These are phyloP conservation scores for Hyposoter dolosus DNA, from an alignment of 2,888 invertebrate genomes.

Conservation along the genomic window DNA sequence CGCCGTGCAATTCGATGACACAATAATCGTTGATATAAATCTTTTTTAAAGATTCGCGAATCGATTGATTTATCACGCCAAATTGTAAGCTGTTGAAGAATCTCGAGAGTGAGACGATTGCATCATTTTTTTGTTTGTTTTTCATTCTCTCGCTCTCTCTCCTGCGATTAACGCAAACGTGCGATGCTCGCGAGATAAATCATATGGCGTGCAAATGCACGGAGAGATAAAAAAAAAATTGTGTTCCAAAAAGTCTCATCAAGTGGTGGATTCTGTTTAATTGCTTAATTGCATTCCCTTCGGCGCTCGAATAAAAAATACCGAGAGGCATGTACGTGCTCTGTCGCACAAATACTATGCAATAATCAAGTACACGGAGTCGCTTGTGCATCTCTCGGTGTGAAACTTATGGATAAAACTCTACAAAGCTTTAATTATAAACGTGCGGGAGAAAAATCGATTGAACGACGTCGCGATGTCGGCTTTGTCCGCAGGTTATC, in stretches of 20 bases:
- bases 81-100: conserved; percentile 52
- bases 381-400: conserved; percentile 14
- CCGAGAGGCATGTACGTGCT: conserved; percentile 21
- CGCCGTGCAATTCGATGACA: conserved; percentile 12
- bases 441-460: conserved; percentile 52
- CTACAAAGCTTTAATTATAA: conserved; percentile 58
- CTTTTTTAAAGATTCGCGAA: conserved; percentile 32
- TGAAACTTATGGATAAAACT: conserved; percentile 33
- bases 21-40: conserved; percentile 33
- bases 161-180: conserved; percentile 46
- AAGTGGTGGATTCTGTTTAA: conserved; percentile 82
- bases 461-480: conserved; percentile 45
- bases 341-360: conserved; percentile 24
- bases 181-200: conserved; percentile 45
- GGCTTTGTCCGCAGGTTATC: not conserved
- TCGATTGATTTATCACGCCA: conserved; percentile 58
- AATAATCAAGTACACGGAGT: not conserved
- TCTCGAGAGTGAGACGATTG: conserved; percentile 24
- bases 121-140: not conserved
- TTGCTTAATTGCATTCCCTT: conserved; percentile 85
- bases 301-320: conserved; percentile 69
- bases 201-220: conserved; percentile 21
- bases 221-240: conserved; percentile 2
- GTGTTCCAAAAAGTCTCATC: conserved; percentile 73
- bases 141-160: not conserved